Base-by-base conservation (phyloP, 2,797 vertebrate genomes). In the Tenualosa ilisha region DNA sequence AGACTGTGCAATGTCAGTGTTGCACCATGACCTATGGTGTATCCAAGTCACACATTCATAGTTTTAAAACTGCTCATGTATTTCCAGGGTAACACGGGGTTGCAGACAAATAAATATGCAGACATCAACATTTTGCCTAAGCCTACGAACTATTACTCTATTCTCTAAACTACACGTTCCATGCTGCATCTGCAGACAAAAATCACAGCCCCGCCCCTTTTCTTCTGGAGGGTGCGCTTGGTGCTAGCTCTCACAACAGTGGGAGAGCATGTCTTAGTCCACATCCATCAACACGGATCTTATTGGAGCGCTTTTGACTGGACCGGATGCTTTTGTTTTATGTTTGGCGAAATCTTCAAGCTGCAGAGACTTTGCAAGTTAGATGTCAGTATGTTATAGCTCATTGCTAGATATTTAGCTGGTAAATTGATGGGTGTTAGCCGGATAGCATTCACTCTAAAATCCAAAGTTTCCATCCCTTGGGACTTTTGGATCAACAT, bases 201-300 rank as follows among this genome's bases (percentile, higher is more conserved):
- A 43, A 40, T 6, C 6, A 43, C 72, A 20, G 72, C 8, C 17
- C 72, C 72, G 22, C 72, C 72, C 17, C 72, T 79, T 79, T 79
- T 79, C 46, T 79, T 79, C 72, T 79, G 40, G 17, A 79, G 40
- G 72, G 53, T 20, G 72, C 37, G 37, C 31, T 75, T 43, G 17
- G 2, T 75, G 68, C 72, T 79, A 79, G 72, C 72, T 79, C 72
- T 79, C 72, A 79, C 72, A 79, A 79, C 72, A 79, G 40, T 79
- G 17, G 72, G 72, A 46, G 72, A 79, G 72, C 72, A 79, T 79
- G 72, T 43, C 72, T 46, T 79, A 31, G 26, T 72, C 72, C 72
- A 22, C 72, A 79, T 79, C 72, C 72, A 79, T 43, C 26, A 79
- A 79, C 40, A 46, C 72, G 72, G 72, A 79, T 79, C 37, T 43